A percentile compares a stretch with the other conserved stretches of the same genome.
These are phyloP conservation scores for Ceraclea dissimilis DNA, from an alignment of 2,888 invertebrate species.

Conservation along the genomic window DNA sequence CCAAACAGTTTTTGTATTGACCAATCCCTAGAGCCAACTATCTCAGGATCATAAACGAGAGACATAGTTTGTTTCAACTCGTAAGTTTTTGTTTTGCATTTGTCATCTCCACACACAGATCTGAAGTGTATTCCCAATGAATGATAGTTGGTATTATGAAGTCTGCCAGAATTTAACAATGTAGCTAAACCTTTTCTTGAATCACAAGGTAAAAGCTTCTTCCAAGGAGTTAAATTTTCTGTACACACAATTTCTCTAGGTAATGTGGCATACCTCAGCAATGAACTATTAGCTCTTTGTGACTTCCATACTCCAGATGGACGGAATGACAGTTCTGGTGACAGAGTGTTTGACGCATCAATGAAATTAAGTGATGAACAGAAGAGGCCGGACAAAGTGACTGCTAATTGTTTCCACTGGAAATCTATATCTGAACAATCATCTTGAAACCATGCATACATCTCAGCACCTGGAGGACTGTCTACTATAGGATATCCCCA, in stretches of 20 bases:
- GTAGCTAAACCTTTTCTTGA: conserved; percentile 81
- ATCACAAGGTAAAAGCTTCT: conserved; percentile 92
- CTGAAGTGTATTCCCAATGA: conserved; percentile 81
- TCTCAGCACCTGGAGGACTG: conserved; percentile 88
- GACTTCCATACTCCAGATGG: conserved; percentile 58
- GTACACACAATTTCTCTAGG: conserved; percentile 97
- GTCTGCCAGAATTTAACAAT: conserved; percentile 80
- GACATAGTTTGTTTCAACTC: conserved; percentile 82
- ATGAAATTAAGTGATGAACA: conserved; percentile 96
- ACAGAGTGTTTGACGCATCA: conserved; percentile 73
- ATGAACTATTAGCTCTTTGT: conserved; percentile 46
- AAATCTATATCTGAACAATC: conserved; percentile 62
- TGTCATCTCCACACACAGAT: conserved; percentile 60
- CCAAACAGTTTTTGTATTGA: conserved; percentile 82
- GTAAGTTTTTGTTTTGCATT: conserved; percentile 55
- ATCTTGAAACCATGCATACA: conserved; percentile 86
- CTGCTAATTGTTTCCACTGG: conserved; percentile 83
- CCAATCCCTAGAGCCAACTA: conserved; percentile 69
- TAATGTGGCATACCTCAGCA: conserved; percentile 76
- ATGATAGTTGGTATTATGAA: conserved; percentile 90
- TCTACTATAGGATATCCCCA: conserved; percentile 93
- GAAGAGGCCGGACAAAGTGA: conserved; percentile 87
- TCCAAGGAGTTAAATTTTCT: conserved; percentile 98
- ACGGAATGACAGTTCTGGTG: conserved; percentile 75
- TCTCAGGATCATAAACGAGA: conserved; percentile 75